Evolutionary conservation across 2,797 vertebrate genomes (phyloP).

Genomic region (Pampus argenteus): DNA sequence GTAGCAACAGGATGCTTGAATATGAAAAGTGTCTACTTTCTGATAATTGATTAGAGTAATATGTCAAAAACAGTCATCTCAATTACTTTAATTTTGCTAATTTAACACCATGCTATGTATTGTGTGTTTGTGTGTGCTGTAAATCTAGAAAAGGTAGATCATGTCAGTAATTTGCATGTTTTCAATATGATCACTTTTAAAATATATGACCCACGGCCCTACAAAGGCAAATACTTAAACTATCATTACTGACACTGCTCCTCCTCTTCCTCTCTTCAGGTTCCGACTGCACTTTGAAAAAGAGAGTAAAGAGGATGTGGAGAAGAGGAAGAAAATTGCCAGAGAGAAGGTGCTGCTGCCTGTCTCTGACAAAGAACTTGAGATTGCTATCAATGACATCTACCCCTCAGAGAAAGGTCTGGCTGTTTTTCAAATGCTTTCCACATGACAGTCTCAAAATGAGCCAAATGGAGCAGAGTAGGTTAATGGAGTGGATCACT

Average conservation of each 20-base stretch:
- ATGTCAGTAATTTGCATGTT: not conserved
- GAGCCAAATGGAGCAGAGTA: conserved; percentile 34
- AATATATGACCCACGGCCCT: not conserved
- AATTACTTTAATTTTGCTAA: not conserved
- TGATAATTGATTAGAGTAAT: not conserved
- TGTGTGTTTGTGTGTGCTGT: not conserved
- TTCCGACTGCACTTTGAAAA: conserved; percentile 92
- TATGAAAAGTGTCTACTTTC: not conserved
- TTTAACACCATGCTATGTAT: not conserved
- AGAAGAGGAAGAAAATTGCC: conserved; percentile 89
- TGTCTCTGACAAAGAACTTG: conserved; percentile 86
- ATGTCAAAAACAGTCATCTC: not conserved
- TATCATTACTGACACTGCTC: not conserved
- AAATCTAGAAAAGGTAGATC: conserved; percentile 5
- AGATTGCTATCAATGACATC: conserved; percentile 87
- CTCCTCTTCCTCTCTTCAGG: conserved; percentile 67
- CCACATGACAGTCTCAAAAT: conserved; percentile 43
- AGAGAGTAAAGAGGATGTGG: conserved; percentile 92
- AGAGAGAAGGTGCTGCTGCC: conserved; percentile 86
- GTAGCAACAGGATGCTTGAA: not conserved
- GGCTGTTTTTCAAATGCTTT: conserved; percentile 30
- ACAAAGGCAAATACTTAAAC: not conserved
- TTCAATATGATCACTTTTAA: not conserved
- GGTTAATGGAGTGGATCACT: conserved; percentile 48
- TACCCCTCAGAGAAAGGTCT: conserved; percentile 88